Evolutionary conservation across 1,140 invertebrate species (phyloP).

Genomic region (Pachypsylla venusta): DNA sequence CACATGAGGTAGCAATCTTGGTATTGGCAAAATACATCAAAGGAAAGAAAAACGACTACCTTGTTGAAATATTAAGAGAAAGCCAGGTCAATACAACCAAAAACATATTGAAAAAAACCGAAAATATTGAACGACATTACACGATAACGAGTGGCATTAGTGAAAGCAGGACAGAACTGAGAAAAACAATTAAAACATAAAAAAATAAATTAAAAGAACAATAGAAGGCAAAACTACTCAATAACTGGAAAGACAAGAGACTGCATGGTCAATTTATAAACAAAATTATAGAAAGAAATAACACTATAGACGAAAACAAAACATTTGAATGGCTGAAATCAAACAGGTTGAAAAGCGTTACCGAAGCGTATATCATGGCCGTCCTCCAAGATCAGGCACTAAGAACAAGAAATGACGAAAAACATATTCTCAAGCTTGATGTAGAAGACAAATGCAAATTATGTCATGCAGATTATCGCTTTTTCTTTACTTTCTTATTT

Average conservation of each 20-base stretch:
- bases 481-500: too few species aligned
- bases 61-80: neutral
- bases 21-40: conserved; percentile 1
- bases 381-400: conserved; percentile 5
- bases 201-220: conserved; percentile 2
- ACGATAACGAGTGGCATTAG: neutral
- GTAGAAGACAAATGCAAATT: neutral
- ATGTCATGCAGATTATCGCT: too few species aligned
- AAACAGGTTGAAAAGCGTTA: neutral
- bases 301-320: neutral
- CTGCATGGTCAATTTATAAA: neutral
- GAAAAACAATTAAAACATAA: neutral
- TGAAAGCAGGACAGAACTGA: neutral
- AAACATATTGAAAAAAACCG: neutral
- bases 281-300: neutral
- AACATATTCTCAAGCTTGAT: neutral
- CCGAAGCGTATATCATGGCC: conserved; percentile 2
- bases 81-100: neutral
- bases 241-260: conserved; percentile 1
- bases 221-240: neutral
- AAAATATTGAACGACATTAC: neutral
- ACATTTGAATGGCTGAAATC: conserved; percentile 2
- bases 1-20: neutral
- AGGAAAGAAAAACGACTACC: neutral
- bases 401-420: neutral